Conservation (phyloP, 2,113 vertebrate species). For the Ammospiza caudacuta region DNA sequence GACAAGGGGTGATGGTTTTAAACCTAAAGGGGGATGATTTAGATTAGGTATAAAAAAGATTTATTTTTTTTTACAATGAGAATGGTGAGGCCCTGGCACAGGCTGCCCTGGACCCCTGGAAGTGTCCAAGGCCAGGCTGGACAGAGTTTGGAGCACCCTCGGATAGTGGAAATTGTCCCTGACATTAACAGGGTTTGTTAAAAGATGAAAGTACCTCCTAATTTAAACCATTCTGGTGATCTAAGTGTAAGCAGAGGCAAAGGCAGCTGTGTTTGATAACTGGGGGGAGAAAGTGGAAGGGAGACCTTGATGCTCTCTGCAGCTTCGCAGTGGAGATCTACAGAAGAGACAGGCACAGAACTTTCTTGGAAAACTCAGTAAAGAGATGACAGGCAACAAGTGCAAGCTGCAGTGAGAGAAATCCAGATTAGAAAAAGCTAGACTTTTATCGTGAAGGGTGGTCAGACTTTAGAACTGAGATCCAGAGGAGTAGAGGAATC, state of each 20-base stretch:
- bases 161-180: neutral
- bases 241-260: neutral
- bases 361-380: neutral
- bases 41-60: neutral
- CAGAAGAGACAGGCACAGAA: neutral
- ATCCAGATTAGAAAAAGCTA: neutral
- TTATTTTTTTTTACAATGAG: neutral
- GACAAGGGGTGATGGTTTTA: neutral
- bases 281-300: neutral
- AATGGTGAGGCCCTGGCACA: neutral
- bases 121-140: neutral
- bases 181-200: fast-evolving
- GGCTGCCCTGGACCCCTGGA: neutral
- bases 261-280: neutral
- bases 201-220: too few relatives aligned
- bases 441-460: neutral
- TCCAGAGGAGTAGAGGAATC: neutral
- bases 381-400: neutral
- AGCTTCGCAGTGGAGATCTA: neutral
- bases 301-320: fast-evolving
- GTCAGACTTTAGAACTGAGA: neutral
- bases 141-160: fast-evolving
- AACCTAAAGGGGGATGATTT: neutral
- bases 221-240: neutral
- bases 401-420: neutral